phyloP scores from a whole-genome alignment of 1,140 invertebrate genomes.

The Micrasema minimum region DNA sequence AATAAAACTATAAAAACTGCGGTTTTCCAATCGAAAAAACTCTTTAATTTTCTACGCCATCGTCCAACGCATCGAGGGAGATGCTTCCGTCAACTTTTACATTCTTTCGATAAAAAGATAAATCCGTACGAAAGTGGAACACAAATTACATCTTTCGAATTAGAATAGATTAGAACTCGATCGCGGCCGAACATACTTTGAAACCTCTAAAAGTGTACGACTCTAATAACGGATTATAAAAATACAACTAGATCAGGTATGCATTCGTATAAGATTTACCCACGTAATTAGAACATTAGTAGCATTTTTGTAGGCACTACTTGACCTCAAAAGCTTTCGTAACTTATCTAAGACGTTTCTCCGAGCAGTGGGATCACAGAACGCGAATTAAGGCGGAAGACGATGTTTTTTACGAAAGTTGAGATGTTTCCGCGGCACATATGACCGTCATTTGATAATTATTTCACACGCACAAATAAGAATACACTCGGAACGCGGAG shows the following conservation, averaged over 20 bases:
- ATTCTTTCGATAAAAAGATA: slow-evolving; percentile 51
- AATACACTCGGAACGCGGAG: slow-evolving; percentile 2
- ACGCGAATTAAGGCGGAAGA: too few relatives aligned
- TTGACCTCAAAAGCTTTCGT: slow-evolving; percentile 44
- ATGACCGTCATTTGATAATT: slow-evolving; percentile 31
- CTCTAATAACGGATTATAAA: slow-evolving; percentile 44
- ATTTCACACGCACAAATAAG: too few relatives aligned
- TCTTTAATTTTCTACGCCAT: slow-evolving; percentile 28
- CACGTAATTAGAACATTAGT: slow-evolving; percentile 47
- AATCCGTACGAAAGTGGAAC: slow-evolving; percentile 46
- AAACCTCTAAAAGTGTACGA: slow-evolving; percentile 27
- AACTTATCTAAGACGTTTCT: slow-evolving; percentile 44
- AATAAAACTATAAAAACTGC: too few relatives aligned
- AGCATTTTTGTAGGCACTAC: slow-evolving; percentile 42
- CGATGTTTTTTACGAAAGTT: slow-evolving; percentile 26
- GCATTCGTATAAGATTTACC: slow-evolving; percentile 44
- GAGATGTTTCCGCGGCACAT: slow-evolving; percentile 4
- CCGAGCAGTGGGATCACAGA: too few relatives aligned
- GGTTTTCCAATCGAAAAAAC: slow-evolving; percentile 33
- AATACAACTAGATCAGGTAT: slow-evolving; percentile 43
- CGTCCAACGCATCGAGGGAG: slow-evolving; percentile 35
- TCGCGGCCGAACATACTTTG: slow-evolving; percentile 24
- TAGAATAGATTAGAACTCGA: slow-evolving; percentile 16
- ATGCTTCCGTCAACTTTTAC: slow-evolving; percentile 51
- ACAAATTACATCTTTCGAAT: slow-evolving; percentile 31